Base-by-base conservation (phyloP, 37 sponge, comb jelly and placozoan species). In the Bolinopsis microptera region DNA sequence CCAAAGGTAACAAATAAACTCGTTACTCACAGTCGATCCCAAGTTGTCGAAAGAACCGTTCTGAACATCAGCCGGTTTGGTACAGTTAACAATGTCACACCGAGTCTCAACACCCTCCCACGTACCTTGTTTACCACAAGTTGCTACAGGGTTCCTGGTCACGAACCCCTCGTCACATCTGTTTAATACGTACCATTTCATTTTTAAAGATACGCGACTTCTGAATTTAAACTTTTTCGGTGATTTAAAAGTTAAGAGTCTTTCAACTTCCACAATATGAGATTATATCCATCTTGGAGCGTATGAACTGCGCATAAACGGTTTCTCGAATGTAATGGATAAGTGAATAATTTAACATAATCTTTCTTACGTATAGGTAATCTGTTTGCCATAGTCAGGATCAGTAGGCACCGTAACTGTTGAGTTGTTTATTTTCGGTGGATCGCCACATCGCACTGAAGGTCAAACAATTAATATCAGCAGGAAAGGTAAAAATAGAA, bases 11-110 rank as follows among this genome's bases (percentile, higher is more conserved):
- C n/a, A n/a, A n/a, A n/a, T n/a, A n/a, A n/a, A n/a, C n/a, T n/a
- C n/a, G n/a, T n/a, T n/a, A 5, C 26, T 24, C 18, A 72, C 74
- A 24, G 8, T 77, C 27, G 35, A 18, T 77, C 35, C 80, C 80
- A 77, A 32, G 80, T 77, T 77, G 3, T 27, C 32, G 36, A 32
- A 77, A 77, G 37, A 21, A 18, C 80, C 80, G 21, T 77, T 34
- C 33, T 35, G 27, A 32, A 77, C 32, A 32, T 32, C 35, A 5
- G 36, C 33, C 2, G 80, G 80, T 77, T 0, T 21, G 37, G 80
- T 35, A 32, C 80, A 77, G 37, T 77, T 77, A 0, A 77, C 80
- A 34, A 77, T 77, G 18, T 77, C 80, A 77, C 80, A 77, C 80
- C 80, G 32, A 32, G 33, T 35, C 18, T 36, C 80, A 35, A 1